Evolutionary conservation across 2,888 invertebrate genomes (phyloP).

Genomic region (Sarcophaga subvicina): DNA sequence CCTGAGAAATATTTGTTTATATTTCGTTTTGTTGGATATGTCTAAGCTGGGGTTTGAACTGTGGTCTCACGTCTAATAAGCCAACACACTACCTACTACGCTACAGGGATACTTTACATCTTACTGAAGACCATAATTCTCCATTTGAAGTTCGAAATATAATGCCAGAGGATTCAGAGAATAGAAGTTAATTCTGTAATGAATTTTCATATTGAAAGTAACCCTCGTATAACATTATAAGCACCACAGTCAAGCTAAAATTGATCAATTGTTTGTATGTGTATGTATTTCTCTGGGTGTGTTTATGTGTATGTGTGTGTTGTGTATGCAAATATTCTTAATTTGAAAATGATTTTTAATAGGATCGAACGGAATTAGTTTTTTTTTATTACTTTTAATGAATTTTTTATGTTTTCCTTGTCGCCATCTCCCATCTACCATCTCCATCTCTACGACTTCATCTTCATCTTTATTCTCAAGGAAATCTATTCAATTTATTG

Average conservation of each 20-base stretch:
- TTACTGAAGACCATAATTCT: too few species aligned
- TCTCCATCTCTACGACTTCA: conserved; percentile 19
- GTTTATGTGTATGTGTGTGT: not conserved
- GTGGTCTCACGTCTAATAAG: too few species aligned
- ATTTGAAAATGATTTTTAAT: conserved; percentile 81
- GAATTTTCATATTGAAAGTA: not conserved
- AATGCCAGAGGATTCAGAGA: too few species aligned
- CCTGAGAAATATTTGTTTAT: too few species aligned
- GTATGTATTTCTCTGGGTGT: not conserved
- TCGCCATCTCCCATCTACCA: conserved; percentile 54
- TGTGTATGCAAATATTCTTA: conserved; percentile 81
- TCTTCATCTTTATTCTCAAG: conserved; percentile 14
- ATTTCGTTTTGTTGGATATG: too few species aligned
- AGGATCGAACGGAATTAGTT: conserved; percentile 81
- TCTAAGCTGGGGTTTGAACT: too few species aligned
- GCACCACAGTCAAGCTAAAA: conserved; percentile 49
- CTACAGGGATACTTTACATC: too few species aligned
- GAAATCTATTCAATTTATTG: conserved; percentile 67
- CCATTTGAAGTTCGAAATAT: too few species aligned
- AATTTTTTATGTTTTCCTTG: conserved; percentile 79
- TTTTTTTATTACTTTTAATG: conserved; percentile 79
- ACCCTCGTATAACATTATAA: not conserved
- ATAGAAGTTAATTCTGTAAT: too few species aligned
- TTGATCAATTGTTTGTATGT: conserved; percentile 75
- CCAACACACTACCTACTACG: too few species aligned